These are phyloP conservation scores for Madoqua kirkii DNA, from an alignment of 2,113 vertebrate genomes.

Conservation along the genomic window DNA sequence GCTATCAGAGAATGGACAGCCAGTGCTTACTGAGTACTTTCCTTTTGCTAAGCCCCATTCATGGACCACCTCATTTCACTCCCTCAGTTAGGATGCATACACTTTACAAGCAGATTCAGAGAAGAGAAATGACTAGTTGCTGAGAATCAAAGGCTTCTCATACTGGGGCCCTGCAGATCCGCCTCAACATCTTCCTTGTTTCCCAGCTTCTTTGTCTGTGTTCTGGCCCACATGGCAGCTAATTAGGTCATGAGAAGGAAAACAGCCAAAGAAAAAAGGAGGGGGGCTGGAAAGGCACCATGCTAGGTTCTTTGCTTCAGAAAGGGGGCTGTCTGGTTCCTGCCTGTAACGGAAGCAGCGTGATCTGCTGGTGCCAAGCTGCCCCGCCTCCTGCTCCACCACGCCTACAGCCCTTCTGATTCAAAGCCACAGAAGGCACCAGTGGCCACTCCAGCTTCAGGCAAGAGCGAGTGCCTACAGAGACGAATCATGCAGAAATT, in stretches of 20 bases:
- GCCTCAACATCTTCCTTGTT: not conserved
- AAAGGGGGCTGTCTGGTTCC: not conserved
- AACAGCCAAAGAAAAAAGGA: not conserved
- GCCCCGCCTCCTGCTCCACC: not conserved
- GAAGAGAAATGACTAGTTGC: not conserved
- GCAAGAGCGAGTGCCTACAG: not conserved
- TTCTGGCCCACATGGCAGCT: not conserved
- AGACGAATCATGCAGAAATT: not conserved
- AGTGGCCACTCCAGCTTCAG: not conserved
- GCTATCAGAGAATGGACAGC: not conserved
- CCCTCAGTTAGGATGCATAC: not conserved
- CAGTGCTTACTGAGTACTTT: not conserved
- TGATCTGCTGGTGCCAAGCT: not conserved
- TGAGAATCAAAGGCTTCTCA: not conserved
- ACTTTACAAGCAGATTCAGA: not conserved
- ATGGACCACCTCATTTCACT: not conserved
- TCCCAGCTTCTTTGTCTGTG: not conserved
- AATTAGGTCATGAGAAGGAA: not conserved
- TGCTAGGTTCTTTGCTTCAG: not conserved
- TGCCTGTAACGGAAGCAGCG: fast-evolving
- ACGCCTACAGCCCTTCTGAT: not conserved
- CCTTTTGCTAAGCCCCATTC: not conserved
- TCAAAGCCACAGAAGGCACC: not conserved
- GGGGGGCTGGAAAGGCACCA: not conserved
- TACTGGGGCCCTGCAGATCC: not conserved